phyloP scores from a whole-genome alignment of 1,140 invertebrate genomes.

The Eumaeus atala region DNA sequence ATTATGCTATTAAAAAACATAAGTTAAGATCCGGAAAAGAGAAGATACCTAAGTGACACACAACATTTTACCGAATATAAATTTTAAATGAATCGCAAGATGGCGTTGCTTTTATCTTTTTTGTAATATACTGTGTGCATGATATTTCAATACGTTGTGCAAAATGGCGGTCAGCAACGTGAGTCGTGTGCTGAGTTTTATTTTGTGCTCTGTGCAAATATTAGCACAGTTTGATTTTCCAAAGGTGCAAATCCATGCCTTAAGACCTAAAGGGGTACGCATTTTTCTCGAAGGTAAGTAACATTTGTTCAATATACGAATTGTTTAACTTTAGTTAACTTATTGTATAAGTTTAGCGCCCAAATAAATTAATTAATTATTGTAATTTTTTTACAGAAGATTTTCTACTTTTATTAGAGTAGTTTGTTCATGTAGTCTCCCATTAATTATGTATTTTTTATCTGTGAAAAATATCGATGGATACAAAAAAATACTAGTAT shows the following conservation, averaged over 20 bases:
- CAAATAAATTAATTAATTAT: too few species aligned
- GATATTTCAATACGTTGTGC: neutral
- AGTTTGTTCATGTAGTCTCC: too few species aligned
- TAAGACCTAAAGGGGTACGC: neutral
- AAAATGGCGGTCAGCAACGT: neutral
- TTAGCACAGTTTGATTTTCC: neutral
- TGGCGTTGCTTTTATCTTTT: neutral
- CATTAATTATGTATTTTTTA: too few species aligned
- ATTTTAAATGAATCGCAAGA: neutral
- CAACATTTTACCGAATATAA: neutral
- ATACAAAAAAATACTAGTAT: too few species aligned
- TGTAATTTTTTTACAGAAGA: too few species aligned
- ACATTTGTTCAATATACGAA: too few species aligned
- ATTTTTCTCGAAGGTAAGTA: neutral
- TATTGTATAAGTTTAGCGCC: too few species aligned
- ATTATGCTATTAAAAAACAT: neutral
- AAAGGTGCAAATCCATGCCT: neutral
- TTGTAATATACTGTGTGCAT: neutral
- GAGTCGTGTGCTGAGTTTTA: neutral
- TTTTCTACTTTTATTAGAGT: too few species aligned
- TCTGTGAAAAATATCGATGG: too few species aligned
- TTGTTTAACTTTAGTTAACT: too few species aligned
- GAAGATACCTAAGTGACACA: neutral
- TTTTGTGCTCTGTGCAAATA: neutral
- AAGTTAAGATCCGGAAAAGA: neutral